These are phyloP conservation scores for Pelodytes ibericus DNA, from an alignment of 2,797 vertebrate species.

Conservation along the genomic window DNA sequence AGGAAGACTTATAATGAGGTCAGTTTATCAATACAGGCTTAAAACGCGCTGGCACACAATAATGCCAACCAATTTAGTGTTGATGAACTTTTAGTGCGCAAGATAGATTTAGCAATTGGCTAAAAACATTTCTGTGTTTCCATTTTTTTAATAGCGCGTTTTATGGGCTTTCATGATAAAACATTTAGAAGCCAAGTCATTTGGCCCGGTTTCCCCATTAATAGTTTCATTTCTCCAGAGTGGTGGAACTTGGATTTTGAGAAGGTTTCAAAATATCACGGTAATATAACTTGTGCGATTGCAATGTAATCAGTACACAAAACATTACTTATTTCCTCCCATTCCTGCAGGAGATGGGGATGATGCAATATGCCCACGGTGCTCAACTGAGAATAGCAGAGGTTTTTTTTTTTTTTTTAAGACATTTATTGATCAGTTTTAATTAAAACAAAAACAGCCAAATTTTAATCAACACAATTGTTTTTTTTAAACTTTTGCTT, in stretches of 20 bases:
- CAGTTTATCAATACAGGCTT: background rate
- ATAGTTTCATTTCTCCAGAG: background rate
- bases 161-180: background rate
- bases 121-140: constrained; percentile 2
- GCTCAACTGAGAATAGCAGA: no score
- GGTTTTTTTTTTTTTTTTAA: no score
- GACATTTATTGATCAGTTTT: no score
- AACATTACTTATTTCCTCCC: no score
- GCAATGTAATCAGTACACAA: no score
- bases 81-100: background rate
- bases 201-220: background rate
- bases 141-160: background rate
- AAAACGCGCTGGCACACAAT: constrained; percentile 1
- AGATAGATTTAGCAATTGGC: constrained; percentile 1
- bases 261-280: no score
- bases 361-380: no score
- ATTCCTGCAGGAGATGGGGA: no score
- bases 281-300: no score
- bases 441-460: no score
- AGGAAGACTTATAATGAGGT: constrained; percentile 11
- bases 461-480: no score
- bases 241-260: background rate
- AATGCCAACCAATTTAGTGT: constrained; percentile 4
- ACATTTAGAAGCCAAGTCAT: background rate
- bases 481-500: no score